These are phyloP conservation scores for Pristionchus arcanus DNA, from an alignment of 2,888 invertebrate genomes.

Conservation along the genomic window DNA sequence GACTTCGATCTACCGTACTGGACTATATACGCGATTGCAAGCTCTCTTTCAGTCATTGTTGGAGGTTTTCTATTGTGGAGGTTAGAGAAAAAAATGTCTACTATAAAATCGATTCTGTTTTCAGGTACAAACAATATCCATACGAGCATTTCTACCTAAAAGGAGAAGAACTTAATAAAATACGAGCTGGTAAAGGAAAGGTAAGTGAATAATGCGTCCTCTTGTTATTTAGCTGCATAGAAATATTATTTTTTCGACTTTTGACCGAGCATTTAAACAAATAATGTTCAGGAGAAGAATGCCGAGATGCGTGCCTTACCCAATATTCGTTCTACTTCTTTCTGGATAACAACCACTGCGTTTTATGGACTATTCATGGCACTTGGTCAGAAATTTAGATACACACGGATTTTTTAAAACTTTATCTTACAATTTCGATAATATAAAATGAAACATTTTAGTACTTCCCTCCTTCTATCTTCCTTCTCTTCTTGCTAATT, in stretches of 20 bases:
- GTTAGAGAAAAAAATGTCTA: background rate
- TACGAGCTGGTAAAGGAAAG: conserved; percentile 43
- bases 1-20: conserved; percentile 45
- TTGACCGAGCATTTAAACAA: background rate
- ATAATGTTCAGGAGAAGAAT: background rate
- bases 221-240: too few species aligned
- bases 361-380: conserved; percentile 40
- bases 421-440: background rate
- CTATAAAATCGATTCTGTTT: background rate
- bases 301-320: conserved; percentile 11
- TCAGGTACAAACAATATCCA: conserved; percentile 44
- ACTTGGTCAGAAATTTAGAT: background rate
- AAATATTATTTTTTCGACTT: too few species aligned
- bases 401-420: background rate
- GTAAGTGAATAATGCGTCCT: background rate
- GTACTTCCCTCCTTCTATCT: conserved; percentile 50
- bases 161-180: conserved; percentile 49
- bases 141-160: background rate
- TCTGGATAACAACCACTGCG: conserved; percentile 34
- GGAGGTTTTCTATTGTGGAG: conserved; percentile 7
- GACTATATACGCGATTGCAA: background rate
- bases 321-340: conserved; percentile 52
- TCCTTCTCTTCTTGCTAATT: conserved; percentile 37
- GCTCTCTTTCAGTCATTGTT: background rate
- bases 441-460: background rate